These are phyloP conservation scores for Drosophila melanogaster DNA, from an alignment of 1,140 invertebrate genomes.

Conservation along the genomic window Release_6_plus_ISO1_MT NT_033779.5:21209501-21210000, in stretches of 20 bases:
- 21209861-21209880: conserved; percentile 96
- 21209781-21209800: conserved; percentile 92
- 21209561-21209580: no score
- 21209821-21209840: conserved; percentile 94
- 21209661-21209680: not conserved
- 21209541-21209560: no score
- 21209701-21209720: conserved; percentile 97
- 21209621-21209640: no score
- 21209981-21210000: conserved; percentile 91
- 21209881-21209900: conserved; percentile 94
- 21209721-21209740: conserved; percentile 94
- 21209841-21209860: conserved; percentile 93
- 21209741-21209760: conserved; percentile 94
- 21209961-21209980: conserved; percentile 92
- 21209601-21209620: no score
- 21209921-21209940: conserved; percentile 95
- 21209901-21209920: conserved; percentile 90
- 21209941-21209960: conserved; percentile 94
- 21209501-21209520: no score
- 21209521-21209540: no score
- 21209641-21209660: not conserved
- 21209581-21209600: no score
- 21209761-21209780: conserved; percentile 95
- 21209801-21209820: conserved; percentile 89
- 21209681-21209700: conserved; percentile 86